phyloP scores from a whole-genome alignment of 92 coral and sea anemone species.

The Epizoanthus stellaris region DNA sequence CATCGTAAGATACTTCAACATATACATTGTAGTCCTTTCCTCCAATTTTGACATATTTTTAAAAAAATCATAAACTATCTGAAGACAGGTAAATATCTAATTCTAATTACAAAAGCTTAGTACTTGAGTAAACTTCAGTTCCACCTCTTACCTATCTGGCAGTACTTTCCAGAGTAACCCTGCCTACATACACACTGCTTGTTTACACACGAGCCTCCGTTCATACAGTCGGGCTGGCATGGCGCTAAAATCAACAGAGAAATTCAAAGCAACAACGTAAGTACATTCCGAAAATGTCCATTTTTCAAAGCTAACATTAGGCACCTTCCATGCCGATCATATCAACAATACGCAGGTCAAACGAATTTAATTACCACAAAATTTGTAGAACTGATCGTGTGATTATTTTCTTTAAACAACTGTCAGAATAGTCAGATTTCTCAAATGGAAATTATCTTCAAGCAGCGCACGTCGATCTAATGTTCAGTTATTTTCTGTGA shows the following conservation, averaged over 20 bases:
- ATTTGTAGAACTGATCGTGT: too few relatives aligned
- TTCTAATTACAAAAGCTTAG: neutral
- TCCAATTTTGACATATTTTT: too few relatives aligned
- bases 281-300: neutral
- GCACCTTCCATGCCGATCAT: neutral
- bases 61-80: too few relatives aligned
- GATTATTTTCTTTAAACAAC: too few relatives aligned
- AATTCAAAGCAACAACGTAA: neutral
- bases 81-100: neutral
- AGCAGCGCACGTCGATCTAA: too few relatives aligned
- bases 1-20: too few relatives aligned
- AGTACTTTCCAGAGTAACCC: conserved; percentile 79
- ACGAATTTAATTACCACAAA: too few relatives aligned
- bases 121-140: neutral
- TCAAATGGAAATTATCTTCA: too few relatives aligned
- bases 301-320: neutral
- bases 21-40: too few relatives aligned
- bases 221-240: conserved; percentile 84
- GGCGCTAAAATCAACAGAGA: conserved; percentile 61
- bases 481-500: too few relatives aligned
- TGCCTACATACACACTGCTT: conserved; percentile 69
- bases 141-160: conserved; percentile 78
- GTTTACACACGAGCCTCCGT: conserved; percentile 84
- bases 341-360: too few relatives aligned
- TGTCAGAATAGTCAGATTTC: too few relatives aligned